Percentiles rank a stretch among this genome's conserved stretches.
Conservation (phyloP, 2,797 vertebrate species). For the Acrossocheilus fasciatus region DNA sequence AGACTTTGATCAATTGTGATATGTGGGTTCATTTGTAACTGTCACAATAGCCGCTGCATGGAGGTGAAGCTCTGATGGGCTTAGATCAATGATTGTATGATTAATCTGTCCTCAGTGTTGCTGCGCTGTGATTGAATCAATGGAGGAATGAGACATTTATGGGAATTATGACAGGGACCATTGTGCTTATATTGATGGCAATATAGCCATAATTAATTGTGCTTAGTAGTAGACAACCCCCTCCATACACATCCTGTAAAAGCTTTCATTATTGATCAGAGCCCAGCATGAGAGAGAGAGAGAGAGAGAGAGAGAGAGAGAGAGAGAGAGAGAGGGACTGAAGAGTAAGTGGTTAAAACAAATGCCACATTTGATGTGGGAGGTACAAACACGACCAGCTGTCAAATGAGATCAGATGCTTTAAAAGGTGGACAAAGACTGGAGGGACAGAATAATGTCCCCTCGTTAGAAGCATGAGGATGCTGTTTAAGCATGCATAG, state of each 20-base stretch:
- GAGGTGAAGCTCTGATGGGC: slow-evolving; percentile 23
- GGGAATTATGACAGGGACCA: background rate
- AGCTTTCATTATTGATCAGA: slow-evolving; percentile 40
- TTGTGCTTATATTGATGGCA: background rate
- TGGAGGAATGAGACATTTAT: slow-evolving; percentile 25
- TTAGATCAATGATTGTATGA: slow-evolving; percentile 39
- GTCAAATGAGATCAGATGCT: slow-evolving; percentile 39
- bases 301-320: slow-evolving; percentile 5
- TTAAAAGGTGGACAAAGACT: slow-evolving; percentile 38
- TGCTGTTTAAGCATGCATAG: slow-evolving; percentile 61
- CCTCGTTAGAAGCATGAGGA: slow-evolving; percentile 59
- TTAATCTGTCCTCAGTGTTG: slow-evolving; percentile 32
- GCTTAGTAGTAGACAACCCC: background rate
- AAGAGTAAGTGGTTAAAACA: slow-evolving; percentile 24
- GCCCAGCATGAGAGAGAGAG: background rate
- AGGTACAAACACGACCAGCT: slow-evolving; percentile 37
- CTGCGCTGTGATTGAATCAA: slow-evolving; percentile 49
- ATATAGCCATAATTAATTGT: slow-evolving; percentile 3
- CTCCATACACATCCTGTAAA: background rate
- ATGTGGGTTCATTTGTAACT: slow-evolving; percentile 21
- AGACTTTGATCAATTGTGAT: slow-evolving; percentile 20
- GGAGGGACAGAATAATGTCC: slow-evolving; percentile 39
- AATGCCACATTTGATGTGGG: slow-evolving; percentile 30
- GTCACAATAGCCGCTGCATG: background rate
- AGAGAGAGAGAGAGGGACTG: background rate